These are phyloP conservation scores for Hirtodrosophila trivittata DNA, from an alignment of 2,888 invertebrate genomes.

Conservation along the genomic window DNA sequence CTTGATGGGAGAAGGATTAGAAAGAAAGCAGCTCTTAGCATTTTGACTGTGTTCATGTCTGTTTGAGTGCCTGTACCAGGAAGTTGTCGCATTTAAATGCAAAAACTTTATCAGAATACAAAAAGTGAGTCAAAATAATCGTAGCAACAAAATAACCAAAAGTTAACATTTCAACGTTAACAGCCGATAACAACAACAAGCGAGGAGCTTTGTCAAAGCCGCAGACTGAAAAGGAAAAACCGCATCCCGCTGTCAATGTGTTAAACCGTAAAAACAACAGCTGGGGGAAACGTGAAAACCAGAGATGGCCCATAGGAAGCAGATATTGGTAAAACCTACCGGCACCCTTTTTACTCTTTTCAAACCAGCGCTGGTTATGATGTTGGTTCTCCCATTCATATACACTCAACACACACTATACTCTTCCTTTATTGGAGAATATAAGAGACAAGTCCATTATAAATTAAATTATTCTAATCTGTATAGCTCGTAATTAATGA, in stretches of 20 bases:
- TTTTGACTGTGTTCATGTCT: conserved; percentile 5
- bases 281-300: background rate
- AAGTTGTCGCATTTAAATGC: conserved; percentile 64
- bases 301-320: background rate
- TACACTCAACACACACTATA: too few relatives aligned
- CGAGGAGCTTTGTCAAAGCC: conserved; percentile 35
- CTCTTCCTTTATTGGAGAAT: too few relatives aligned
- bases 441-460: too few relatives aligned
- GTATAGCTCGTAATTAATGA: too few relatives aligned
- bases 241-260: conserved; percentile 40
- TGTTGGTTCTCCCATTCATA: too few relatives aligned
- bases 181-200: conserved; percentile 45
- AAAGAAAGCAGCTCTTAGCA: conserved; percentile 3
- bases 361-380: too few relatives aligned
- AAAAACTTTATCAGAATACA: conserved; percentile 50
- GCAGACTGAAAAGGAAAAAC: conserved; percentile 45
- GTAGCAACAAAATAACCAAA: conserved; percentile 17
- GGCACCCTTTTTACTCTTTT: too few relatives aligned
- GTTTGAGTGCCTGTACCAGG: conserved; percentile 35
- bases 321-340: background rate
- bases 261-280: conserved; percentile 3
- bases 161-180: conserved; percentile 29
- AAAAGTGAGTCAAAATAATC: conserved; percentile 26
- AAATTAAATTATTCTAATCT: too few relatives aligned
- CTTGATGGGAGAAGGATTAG: background rate